Percentiles rank a stretch among this genome's conserved stretches.
Evolutionary conservation across 2,797 vertebrate species (phyloP).

Genomic region (Pangasius mekongensis): DNA sequence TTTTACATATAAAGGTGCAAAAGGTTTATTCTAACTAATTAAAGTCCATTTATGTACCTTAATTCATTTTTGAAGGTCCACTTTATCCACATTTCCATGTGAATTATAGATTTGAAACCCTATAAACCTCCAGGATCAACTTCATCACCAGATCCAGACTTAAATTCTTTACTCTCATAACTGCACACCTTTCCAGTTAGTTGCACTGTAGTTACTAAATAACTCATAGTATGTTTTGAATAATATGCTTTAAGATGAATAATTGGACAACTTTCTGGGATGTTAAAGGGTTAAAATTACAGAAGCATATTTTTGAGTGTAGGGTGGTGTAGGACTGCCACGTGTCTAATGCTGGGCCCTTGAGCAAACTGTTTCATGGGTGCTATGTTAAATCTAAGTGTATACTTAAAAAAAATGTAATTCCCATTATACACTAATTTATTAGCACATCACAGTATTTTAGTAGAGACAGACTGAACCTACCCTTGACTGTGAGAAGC

Average conservation of each 20-base stretch:
- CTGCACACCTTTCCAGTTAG: not conserved
- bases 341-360: no score
- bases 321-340: no score
- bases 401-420: not conserved
- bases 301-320: not conserved
- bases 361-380: not conserved
- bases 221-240: not conserved
- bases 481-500: constrained; percentile 74
- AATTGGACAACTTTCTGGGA: not conserved
- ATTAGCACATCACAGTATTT: not conserved
- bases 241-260: not conserved
- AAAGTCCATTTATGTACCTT: not conserved
- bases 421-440: not conserved
- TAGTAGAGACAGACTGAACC: constrained; percentile 47
- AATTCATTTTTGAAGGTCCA: not conserved
- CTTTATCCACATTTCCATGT: not conserved
- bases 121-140: not conserved
- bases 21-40: not conserved
- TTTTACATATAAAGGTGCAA: not conserved
- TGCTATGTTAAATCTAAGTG: not conserved
- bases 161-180: not conserved
- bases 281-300: not conserved
- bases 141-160: not conserved
- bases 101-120: no score
- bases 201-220: not conserved